Percentiles rank a stretch among this genome's conserved stretches.
phyloP scores from a whole-genome alignment of 2,113 vertebrate genomes.

The Myodes glareolus region DNA sequence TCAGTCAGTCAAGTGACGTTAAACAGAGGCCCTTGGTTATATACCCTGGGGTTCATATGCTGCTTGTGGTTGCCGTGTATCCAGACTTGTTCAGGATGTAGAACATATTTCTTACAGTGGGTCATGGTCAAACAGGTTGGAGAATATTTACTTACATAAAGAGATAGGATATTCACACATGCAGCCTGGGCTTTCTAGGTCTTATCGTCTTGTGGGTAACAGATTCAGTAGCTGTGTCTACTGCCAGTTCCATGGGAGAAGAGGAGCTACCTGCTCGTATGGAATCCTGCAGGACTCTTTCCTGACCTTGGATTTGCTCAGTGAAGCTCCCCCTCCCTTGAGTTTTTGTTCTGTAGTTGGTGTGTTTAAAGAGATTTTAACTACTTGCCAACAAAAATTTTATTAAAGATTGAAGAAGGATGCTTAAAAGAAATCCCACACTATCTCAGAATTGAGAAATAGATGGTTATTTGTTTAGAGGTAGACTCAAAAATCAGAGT shows the following conservation, averaged over 20 bases:
- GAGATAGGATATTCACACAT: neutral
- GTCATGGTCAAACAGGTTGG: constrained; percentile 17
- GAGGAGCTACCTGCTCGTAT: neutral
- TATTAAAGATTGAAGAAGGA: neutral
- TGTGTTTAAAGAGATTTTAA: constrained; percentile 38
- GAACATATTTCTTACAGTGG: constrained; percentile 1
- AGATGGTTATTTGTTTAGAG: no score
- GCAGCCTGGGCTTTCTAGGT: neutral
- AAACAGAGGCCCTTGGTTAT: neutral
- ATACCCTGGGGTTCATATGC: neutral
- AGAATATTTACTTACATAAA: neutral
- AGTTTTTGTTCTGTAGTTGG: neutral
- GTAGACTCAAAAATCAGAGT: no score
- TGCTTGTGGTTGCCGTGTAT: neutral
- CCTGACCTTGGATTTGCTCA: constrained; percentile 23
- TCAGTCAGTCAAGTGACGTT: neutral
- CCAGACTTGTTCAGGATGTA: neutral
- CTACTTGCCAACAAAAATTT: neutral
- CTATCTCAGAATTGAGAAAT: no score
- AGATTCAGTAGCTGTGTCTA: neutral
- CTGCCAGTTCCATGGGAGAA: neutral
- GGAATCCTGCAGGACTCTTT: neutral
- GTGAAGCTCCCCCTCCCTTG: neutral
- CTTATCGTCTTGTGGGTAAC: neutral
- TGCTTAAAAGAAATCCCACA: no score